Base-by-base conservation (phyloP, 2,888 invertebrate species). In the Cyrtodaria siliqua region DNA sequence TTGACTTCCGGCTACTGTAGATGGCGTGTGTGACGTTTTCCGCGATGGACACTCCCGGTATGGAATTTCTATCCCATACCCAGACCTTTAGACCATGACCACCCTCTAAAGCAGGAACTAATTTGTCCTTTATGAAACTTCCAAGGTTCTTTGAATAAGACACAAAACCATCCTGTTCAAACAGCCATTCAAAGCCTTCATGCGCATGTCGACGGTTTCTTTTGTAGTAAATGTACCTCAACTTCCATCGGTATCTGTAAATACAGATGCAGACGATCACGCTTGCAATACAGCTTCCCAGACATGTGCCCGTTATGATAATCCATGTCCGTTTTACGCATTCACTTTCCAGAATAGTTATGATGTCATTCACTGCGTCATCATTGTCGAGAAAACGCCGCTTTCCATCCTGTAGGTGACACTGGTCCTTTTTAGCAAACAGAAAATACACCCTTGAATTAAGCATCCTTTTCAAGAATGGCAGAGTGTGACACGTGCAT, bases 1-100 rank as follows among this genome's bases (percentile, higher is more conserved):
- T 71, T 3, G 73, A 55, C 38, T 80, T 80, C 47, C 57, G 69
- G 52, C 80, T 74, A 56, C 52, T 71, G n/a, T 61, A 52, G 9
- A 83, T 79, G 2, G 73, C 83, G 24, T 81, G 73, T 2, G 62
- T 70, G 12, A 83, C 71, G 60, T 76, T 79, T 44, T 75, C 79
- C 1, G 78, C 74, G 18, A 79, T 60, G 3, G 62, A 69, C 8
- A 57, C 67, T 24, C 83, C 83, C 0, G 83, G 68, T 2, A 38
- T 20, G 2, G 69, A 72, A 23, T 83, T 67, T 52, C 80, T 67
- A 27, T 81, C 72, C 29, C 40, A 55, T 9, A 81, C 71, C 76
- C 80, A 83, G 0, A 79, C 40, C 16, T 59, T 56, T 14, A 79
- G 47, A 1, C 52, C 57, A 42, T 64, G 60, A 6, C 52, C 29